Base-by-base conservation (phyloP, 2,888 invertebrate genomes). In the Zygaena filipendulae region DNA sequence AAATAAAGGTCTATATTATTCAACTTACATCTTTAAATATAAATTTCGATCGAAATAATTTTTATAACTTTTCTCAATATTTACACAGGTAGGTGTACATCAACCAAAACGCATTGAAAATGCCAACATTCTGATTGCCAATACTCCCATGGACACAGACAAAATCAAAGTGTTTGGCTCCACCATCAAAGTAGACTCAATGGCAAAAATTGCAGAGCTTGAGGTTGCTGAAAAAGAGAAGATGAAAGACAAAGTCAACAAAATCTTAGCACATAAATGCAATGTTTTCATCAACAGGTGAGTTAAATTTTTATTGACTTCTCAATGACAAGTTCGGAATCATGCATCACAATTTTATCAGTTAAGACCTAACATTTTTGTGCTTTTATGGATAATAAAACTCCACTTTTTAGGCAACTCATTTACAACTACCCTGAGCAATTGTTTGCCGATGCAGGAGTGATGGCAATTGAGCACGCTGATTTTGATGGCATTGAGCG, bases 361-460 rank as follows among this genome's bases (percentile, higher is more conserved):
- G n/a, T 21, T 4, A 12, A 10, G 16, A 6, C 3, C n/a, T 6
- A 12, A 10, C 2, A 20, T 16, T 14, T 11, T 4, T 10, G 3
- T 9, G 8, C 3, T 2, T 21, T 21, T 10, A 22, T 11, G 2
- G 7, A 2, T 3, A 16, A 13, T 18, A 1, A 10, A 27, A 18
- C 9, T 5, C 13, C 8, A 4, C 12, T 19, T 25, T 25, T 7
- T 13, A 87, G 94, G 42, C 99, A 99, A 71, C 81, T 99, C 43
- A 99, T 99, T 68, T 99, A 99, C 83, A 99, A 99, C 74, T 99
- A 99, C 67, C 99, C 99, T 0, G 99, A 99, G 68, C 99, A 99
- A 71, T 74, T 99, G 47, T 99, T 99, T 68, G 96, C 98, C 20
- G 99, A 99, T 79, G 94, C 95, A 23, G 92, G 94, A 25, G 87